Conservation (phyloP, 1,140 invertebrate species). For the Cataglyphis hispanica region DNA sequence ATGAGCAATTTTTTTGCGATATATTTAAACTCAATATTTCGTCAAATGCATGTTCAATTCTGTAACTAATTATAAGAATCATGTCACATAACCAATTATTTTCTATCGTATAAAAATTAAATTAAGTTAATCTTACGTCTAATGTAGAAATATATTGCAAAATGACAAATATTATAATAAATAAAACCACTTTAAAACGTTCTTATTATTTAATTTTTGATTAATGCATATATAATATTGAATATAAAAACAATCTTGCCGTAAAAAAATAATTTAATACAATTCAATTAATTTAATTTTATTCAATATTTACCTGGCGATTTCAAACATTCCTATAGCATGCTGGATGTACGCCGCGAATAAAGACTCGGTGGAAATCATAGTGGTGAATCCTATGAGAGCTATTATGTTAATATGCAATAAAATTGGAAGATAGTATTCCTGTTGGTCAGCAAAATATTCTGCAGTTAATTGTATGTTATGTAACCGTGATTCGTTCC, state of each 20-base stretch:
- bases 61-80: constrained; percentile 20
- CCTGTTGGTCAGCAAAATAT: constrained; percentile 44
- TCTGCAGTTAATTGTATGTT: constrained; percentile 26
- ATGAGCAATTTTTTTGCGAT: constrained; percentile 19
- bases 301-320: constrained; percentile 49
- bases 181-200: not conserved
- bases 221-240: no score
- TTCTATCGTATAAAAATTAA: not conserved
- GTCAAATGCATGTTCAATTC: constrained; percentile 52
- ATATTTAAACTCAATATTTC: constrained; percentile 3
- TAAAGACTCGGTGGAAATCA: constrained; percentile 38
- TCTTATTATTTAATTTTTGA: not conserved
- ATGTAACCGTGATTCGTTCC: constrained; percentile 28
- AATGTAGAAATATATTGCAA: not conserved
- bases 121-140: not conserved
- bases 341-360: not conserved
- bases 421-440: constrained; percentile 47
- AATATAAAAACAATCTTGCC: not conserved
- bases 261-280: not conserved
- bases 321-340: constrained; percentile 50
- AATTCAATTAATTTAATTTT: constrained; percentile 6
- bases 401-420: constrained; percentile 36
- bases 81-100: not conserved
- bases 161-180: not conserved
- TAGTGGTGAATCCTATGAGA: constrained; percentile 29